Conservation (phyloP, 2,888 invertebrate species). For the Galeruca laticollis region DNA sequence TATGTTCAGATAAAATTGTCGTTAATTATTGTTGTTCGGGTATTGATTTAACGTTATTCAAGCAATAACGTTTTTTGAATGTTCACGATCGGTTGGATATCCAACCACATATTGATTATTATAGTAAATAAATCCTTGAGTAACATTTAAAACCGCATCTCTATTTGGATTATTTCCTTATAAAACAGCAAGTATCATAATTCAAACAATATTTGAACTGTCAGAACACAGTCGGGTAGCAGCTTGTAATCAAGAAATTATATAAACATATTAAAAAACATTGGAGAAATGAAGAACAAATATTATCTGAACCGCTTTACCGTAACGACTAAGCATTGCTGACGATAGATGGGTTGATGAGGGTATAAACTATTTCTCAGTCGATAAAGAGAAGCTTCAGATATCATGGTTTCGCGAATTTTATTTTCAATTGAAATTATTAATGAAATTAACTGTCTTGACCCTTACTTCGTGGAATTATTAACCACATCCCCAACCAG, state of each 20-base stretch:
- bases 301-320: not conserved
- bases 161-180: not conserved
- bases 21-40: too few relatives aligned
- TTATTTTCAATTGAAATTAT: too few relatives aligned
- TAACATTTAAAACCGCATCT: not conserved
- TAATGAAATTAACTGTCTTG: too few relatives aligned
- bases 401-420: not conserved
- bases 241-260: not conserved
- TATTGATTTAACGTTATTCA: too few relatives aligned
- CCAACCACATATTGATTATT: not conserved
- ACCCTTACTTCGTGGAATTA: too few relatives aligned
- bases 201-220: not conserved
- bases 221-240: not conserved
- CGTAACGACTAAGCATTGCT: not conserved
- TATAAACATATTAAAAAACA: not conserved
- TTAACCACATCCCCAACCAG: too few relatives aligned
- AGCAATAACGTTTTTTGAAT: too few relatives aligned
- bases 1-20: too few relatives aligned
- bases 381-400: not conserved
- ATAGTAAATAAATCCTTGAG: not conserved
- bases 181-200: not conserved
- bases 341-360: not conserved
- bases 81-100: not conserved
- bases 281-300: not conserved
- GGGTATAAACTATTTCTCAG: not conserved